phyloP scores from a whole-genome alignment of 2,113 vertebrate species.

The Dipodomys spectabilis region DNA sequence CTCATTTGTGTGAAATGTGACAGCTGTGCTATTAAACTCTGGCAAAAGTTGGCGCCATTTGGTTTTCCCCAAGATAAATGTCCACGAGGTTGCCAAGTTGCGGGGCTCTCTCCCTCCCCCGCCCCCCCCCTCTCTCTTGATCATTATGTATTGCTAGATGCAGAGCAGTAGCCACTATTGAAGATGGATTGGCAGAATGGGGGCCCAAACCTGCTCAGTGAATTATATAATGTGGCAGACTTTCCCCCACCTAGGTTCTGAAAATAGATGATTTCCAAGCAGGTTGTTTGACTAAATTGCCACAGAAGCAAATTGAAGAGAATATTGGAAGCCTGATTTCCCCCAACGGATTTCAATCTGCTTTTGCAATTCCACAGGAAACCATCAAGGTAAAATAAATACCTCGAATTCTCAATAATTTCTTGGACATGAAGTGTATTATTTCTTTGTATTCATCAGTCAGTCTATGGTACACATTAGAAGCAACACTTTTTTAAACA shows the following conservation, averaged over 20 bases:
- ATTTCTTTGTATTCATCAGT: slow-evolving; percentile 14
- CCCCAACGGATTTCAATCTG: slow-evolving; percentile 32
- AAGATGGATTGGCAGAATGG: slow-evolving; percentile 61
- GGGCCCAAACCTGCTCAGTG: slow-evolving; percentile 65
- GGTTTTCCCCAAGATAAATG: slow-evolving; percentile 77
- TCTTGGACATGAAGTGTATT: neutral
- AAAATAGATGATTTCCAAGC: slow-evolving; percentile 64
- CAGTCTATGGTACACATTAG: neutral
- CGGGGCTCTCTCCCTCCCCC: neutral
- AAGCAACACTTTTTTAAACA: neutral
- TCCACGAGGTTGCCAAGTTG: slow-evolving; percentile 59
- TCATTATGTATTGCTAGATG: slow-evolving; percentile 35
- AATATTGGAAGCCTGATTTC: slow-evolving; percentile 30
- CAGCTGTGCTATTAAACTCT: slow-evolving; percentile 79
- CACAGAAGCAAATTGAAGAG: slow-evolving; percentile 48
- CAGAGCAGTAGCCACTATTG: slow-evolving; percentile 37
- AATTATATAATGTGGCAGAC: slow-evolving; percentile 60
- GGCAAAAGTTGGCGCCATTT: slow-evolving; percentile 77
- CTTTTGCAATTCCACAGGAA: slow-evolving; percentile 22
- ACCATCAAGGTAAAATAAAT: slow-evolving; percentile 37
- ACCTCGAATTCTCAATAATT: slow-evolving; percentile 21
- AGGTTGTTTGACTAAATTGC: slow-evolving; percentile 53
- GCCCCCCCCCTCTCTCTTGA: slow-evolving; percentile 29
- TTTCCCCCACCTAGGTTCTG: slow-evolving; percentile 42
- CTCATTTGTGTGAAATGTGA: slow-evolving; percentile 74